Evolutionary conservation across 35 echinoderm and acorn worm genomes (phyloP).

Genomic region (Chiridota heheva): DNA sequence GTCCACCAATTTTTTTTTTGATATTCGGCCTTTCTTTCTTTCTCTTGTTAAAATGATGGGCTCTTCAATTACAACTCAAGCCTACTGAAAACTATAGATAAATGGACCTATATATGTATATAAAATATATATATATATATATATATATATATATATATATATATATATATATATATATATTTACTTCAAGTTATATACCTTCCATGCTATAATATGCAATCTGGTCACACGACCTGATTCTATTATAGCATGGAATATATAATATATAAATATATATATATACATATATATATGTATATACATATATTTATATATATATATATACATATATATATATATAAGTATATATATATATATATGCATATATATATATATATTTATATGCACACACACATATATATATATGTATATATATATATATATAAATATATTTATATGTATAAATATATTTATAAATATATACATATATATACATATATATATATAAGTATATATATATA

Average conservation of each 20-base stretch:
- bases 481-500: conserved; percentile 3
- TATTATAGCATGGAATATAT: not conserved
- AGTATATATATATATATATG: not conserved
- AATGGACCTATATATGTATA: not conserved
- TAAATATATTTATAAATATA: not conserved
- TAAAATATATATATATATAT: not conserved
- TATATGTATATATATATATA: conserved; percentile 23
- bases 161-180: no score
- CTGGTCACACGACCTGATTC: no score
- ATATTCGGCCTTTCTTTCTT: no score
- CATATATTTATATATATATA: not conserved
- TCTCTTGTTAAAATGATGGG: no score
- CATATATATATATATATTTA: not conserved
- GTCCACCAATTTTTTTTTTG: no score
- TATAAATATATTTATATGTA: not conserved
- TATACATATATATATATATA: not conserved
- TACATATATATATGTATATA: not conserved
- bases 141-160: not conserved
- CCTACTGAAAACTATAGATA: not conserved
- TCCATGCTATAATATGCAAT: no score
- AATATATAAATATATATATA: not conserved
- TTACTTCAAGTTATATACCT: no score
- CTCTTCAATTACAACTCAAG: no score
- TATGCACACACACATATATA: conserved; percentile 5
- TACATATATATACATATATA: not conserved